A percentile compares a stretch with the other conserved stretches of the same genome.
Evolutionary conservation across 2,113 vertebrate genomes (phyloP).

Genomic region (Myotis davidii): DNA sequence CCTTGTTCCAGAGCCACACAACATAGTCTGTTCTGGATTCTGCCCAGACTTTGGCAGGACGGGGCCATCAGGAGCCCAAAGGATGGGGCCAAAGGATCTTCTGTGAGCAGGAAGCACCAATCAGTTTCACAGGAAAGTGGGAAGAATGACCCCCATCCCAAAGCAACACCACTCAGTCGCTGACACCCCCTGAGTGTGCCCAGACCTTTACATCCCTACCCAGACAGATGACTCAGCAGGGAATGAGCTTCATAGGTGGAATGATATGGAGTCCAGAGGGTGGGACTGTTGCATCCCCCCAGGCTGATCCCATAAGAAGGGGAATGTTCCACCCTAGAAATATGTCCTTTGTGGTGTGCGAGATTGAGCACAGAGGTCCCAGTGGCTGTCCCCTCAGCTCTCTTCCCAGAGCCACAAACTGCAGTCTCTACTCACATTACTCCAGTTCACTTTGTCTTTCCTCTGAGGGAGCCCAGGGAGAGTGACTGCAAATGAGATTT

Average conservation of each 20-base stretch:
- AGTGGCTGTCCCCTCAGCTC: background rate
- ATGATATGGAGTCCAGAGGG: background rate
- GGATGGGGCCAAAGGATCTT: too few relatives aligned
- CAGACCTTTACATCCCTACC: background rate
- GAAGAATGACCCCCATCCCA: background rate
- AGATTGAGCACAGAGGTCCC: background rate
- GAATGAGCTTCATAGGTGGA: background rate
- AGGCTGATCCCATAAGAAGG: background rate
- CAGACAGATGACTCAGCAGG: background rate
- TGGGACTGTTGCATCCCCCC: background rate
- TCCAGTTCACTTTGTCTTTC: background rate
- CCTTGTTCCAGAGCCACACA: too few relatives aligned
- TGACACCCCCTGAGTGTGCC: background rate
- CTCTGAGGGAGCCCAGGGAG: background rate
- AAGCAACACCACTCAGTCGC: background rate
- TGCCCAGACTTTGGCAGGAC: too few relatives aligned
- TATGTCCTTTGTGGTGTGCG: background rate
- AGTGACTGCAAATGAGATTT: background rate
- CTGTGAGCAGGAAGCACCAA: too few relatives aligned
- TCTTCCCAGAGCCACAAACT: background rate
- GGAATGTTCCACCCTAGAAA: background rate
- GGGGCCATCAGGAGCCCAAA: too few relatives aligned
- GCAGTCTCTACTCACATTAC: background rate
- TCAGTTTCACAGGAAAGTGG: too few relatives aligned
- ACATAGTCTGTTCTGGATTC: too few relatives aligned